These are phyloP conservation scores for Chromobotia macracanthus DNA, from an alignment of 2,797 vertebrate genomes.

Conservation along the genomic window DNA sequence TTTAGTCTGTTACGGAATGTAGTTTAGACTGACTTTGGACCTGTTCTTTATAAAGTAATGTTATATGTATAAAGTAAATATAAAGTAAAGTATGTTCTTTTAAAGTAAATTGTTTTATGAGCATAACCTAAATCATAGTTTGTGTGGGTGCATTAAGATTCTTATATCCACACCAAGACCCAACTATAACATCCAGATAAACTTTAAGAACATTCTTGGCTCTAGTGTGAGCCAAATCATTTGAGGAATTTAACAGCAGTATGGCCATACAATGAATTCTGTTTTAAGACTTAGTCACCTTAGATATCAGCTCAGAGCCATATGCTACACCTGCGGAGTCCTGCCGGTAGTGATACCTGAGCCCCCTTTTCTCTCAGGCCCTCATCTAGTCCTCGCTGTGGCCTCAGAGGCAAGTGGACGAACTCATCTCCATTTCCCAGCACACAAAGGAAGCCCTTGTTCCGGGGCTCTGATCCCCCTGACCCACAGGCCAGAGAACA, in stretches of 20 bases:
- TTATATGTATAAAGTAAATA: too few relatives aligned
- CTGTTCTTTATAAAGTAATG: not conserved
- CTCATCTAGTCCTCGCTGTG: conserved; percentile 50
- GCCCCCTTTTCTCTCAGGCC: conserved; percentile 52
- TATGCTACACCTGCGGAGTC: conserved; percentile 55
- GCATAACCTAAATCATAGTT: not conserved
- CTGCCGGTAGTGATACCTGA: conserved; percentile 62
- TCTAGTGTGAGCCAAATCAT: not conserved
- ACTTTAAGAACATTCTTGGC: not conserved
- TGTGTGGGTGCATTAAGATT: too few relatives aligned
- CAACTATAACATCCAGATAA: not conserved
- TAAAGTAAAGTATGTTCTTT: too few relatives aligned
- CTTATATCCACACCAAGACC: too few relatives aligned
- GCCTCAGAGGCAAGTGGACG: conserved; percentile 58
- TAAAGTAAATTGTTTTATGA: too few relatives aligned
- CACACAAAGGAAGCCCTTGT: conserved; percentile 65
- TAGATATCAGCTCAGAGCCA: conserved; percentile 34
- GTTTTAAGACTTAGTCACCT: not conserved
- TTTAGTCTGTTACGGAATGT: too few relatives aligned
- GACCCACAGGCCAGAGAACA: conserved; percentile 60
- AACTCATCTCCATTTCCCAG: conserved; percentile 65
- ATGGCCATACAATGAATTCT: not conserved
- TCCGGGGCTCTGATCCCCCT: conserved; percentile 49
- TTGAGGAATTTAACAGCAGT: not conserved
- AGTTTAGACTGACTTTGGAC: not conserved